Percentiles rank a stretch among this genome's conserved stretches.
phyloP scores from a whole-genome alignment of 1,140 invertebrate species.

The Drosophila watanabei region DNA sequence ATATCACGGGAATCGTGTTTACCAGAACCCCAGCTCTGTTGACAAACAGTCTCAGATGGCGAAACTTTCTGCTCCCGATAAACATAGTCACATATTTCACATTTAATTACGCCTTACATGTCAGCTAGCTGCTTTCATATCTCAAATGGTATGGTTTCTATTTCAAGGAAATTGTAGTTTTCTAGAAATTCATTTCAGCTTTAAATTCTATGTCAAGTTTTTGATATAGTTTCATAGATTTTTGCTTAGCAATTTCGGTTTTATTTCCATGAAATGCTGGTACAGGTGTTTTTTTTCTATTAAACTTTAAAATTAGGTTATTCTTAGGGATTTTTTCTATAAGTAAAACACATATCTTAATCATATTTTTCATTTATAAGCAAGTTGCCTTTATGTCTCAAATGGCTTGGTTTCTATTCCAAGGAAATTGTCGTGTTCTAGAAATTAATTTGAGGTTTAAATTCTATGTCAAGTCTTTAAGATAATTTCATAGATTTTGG shows the following conservation, averaged over 20 bases:
- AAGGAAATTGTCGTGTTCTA: no score
- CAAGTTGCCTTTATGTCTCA: no score
- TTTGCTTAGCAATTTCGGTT: background rate
- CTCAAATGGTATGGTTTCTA: background rate
- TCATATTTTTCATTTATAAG: no score
- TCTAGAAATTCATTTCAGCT: background rate
- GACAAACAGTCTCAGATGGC: conserved; percentile 15
- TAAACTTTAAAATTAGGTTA: background rate
- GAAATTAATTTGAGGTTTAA: no score
- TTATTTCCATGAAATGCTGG: background rate
- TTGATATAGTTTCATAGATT: background rate
- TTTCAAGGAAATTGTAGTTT: background rate
- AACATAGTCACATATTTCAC: background rate
- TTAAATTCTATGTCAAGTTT: background rate
- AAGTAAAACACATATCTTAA: background rate
- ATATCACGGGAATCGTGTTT: conserved; percentile 24
- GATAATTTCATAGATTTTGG: no score
- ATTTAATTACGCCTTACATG: conserved; percentile 1
- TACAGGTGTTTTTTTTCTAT: background rate
- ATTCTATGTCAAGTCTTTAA: no score
- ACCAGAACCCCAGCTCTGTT: background rate
- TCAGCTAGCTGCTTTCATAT: background rate
- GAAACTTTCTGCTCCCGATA: conserved; percentile 2
- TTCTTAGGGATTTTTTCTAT: background rate
- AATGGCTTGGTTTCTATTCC: no score